Evolutionary conservation across 2,797 vertebrate genomes (phyloP).

Genomic region (Hydrocynus forskahlii): DNA sequence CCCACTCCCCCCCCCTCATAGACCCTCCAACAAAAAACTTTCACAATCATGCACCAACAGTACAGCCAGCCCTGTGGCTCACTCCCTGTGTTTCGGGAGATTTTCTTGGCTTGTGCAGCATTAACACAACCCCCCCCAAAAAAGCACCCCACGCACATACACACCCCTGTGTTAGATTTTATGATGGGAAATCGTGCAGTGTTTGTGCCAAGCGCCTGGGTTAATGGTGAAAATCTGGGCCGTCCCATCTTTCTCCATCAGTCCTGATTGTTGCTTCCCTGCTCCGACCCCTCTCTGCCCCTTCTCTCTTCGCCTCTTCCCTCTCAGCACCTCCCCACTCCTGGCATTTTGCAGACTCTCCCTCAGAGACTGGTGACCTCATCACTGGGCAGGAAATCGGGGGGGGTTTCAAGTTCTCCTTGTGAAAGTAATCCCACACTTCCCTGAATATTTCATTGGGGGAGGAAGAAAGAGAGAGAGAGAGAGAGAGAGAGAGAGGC

Average conservation of each 20-base stretch:
- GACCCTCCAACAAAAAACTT: slow-evolving; percentile 11
- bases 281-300: slow-evolving; percentile 6
- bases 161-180: slow-evolving; percentile 41
- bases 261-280: slow-evolving; percentile 17
- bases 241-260: slow-evolving; percentile 4
- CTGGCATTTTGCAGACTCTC: slow-evolving; percentile 77
- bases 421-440: slow-evolving; percentile 80
- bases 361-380: slow-evolving; percentile 80
- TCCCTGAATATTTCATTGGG: slow-evolving; percentile 65
- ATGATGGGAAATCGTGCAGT: slow-evolving; percentile 61
- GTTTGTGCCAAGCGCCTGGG: slow-evolving; percentile 59
- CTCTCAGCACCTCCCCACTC: slow-evolving; percentile 47
- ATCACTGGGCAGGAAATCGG: slow-evolving; percentile 82
- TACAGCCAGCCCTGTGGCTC: slow-evolving; percentile 54
- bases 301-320: slow-evolving; percentile 46
- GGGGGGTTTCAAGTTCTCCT: slow-evolving; percentile 78
- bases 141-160: slow-evolving; percentile 12
- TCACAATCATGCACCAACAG: slow-evolving; percentile 42
- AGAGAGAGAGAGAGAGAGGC: background rate
- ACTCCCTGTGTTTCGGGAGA: slow-evolving; percentile 63
- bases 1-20: too few species aligned
- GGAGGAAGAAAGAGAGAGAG: background rate
- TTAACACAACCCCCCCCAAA: slow-evolving; percentile 54
- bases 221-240: slow-evolving; percentile 31
- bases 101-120: slow-evolving; percentile 65